Evolutionary conservation across 2,113 vertebrate species (phyloP).

Genomic region (Pseudorasbora parva): DNA sequence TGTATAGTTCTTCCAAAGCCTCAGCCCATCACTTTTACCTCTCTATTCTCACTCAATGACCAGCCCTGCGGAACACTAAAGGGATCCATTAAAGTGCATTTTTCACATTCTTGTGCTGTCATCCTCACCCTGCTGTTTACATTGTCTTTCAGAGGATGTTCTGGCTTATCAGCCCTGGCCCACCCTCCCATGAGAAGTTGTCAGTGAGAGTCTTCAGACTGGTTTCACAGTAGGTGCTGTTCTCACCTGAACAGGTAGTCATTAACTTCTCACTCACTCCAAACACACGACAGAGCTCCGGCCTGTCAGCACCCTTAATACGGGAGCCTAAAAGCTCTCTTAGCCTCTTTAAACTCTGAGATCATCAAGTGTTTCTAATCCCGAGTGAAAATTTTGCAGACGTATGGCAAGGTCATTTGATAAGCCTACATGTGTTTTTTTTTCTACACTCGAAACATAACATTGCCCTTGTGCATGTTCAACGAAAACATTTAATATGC

Average conservation of each 20-base stretch:
- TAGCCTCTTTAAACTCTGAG: conserved; percentile 47
- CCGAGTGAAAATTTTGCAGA: conserved; percentile 57
- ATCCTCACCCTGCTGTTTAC: conserved; percentile 78
- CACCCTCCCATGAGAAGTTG: conserved; percentile 70
- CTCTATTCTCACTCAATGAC: conserved; percentile 63
- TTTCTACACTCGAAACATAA: conserved; percentile 12
- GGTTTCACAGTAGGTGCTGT: conserved; percentile 65
- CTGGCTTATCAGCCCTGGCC: conserved; percentile 60
- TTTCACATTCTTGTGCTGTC: conserved; percentile 72
- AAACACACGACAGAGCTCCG: conserved; percentile 62
- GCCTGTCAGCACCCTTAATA: conserved; percentile 61
- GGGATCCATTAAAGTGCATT: conserved; percentile 75
- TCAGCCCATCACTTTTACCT: conserved; percentile 17
- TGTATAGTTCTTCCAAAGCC: conserved; percentile 5
- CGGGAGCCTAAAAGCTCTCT: conserved; percentile 64
- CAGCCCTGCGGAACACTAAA: conserved; percentile 67
- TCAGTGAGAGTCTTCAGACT: conserved; percentile 74
- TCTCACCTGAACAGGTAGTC: conserved; percentile 75
- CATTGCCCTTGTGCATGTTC: conserved; percentile 5
- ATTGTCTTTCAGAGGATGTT: conserved; percentile 72
- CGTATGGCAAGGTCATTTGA: conserved; percentile 58
- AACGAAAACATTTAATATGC: conserved; percentile 1
- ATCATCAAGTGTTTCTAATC: conserved; percentile 62
- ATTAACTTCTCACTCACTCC: conserved; percentile 66
- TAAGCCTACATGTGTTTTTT: conserved; percentile 12